Evolutionary conservation across 2,888 invertebrate species (phyloP).

Genomic region (Sphaeridia pumilis): DNA sequence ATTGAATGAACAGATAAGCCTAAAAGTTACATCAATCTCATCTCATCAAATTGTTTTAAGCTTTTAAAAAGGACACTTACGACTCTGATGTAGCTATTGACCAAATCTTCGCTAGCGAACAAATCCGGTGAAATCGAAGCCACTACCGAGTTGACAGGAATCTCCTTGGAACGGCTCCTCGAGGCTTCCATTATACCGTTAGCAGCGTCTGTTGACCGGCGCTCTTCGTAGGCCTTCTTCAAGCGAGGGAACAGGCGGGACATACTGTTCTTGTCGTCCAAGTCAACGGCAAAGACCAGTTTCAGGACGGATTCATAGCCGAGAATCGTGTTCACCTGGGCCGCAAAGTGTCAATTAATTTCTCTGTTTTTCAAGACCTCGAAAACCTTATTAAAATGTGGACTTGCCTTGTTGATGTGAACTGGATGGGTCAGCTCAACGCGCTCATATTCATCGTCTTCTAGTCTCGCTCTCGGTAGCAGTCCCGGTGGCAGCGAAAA

Average conservation of each 20-base stretch:
- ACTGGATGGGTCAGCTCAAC: conserved; percentile 4
- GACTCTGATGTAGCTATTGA: conserved; percentile 3
- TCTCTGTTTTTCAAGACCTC: background rate
- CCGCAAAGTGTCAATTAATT: background rate
- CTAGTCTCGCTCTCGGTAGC: no score
- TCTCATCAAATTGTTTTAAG: no score
- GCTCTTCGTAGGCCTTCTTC: background rate
- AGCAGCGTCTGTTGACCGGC: no score
- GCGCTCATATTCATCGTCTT: background rate
- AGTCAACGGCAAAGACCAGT: background rate
- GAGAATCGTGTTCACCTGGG: background rate
- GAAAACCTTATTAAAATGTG: background rate
- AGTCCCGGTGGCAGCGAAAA: no score
- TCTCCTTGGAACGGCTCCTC: background rate
- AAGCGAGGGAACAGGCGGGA: background rate
- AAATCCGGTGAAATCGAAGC: background rate
- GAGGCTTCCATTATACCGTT: background rate
- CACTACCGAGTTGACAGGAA: conserved; percentile 1
- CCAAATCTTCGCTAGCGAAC: conserved; percentile 6
- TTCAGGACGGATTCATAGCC: conserved; percentile 7
- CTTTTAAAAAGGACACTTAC: no score
- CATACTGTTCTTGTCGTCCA: background rate
- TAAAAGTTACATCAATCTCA: background rate
- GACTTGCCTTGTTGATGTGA: background rate
- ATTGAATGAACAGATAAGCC: background rate